A percentile compares a stretch with the other conserved stretches of the same genome.
Evolutionary conservation across 2,888 invertebrate genomes (phyloP).

Genomic region (Scaptomyza cyrtandrae): DNA sequence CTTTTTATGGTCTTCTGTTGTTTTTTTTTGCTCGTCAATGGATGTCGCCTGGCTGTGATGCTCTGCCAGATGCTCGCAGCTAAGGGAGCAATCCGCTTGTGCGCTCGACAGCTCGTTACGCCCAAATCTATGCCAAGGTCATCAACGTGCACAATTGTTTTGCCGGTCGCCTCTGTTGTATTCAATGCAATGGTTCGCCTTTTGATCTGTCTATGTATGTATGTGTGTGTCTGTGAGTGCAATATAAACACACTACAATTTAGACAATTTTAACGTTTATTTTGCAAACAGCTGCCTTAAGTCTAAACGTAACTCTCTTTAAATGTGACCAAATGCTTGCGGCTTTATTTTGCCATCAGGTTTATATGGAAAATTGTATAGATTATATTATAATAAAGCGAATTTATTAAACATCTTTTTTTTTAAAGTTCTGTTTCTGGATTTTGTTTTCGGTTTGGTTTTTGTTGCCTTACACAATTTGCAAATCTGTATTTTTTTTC

Average conservation of each 20-base stretch:
- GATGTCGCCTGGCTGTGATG: conserved; percentile 18
- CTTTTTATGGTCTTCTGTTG: conserved; percentile 15
- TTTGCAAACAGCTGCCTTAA: conserved; percentile 69
- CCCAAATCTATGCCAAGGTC: conserved; percentile 73
- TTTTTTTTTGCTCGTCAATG: conserved; percentile 27
- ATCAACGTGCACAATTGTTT: conserved; percentile 43
- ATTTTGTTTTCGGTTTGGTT: conserved; percentile 4
- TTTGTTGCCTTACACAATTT: conserved; percentile 57
- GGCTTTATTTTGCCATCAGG: conserved; percentile 19
- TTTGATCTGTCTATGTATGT: conserved; percentile 6
- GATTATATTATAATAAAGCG: conserved; percentile 53
- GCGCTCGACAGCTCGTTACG: conserved; percentile 26
- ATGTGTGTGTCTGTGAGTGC: conserved; percentile 3
- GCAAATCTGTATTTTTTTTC: conserved; percentile 59
- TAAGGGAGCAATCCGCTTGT: conserved; percentile 68
- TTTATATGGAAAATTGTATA: conserved; percentile 18
- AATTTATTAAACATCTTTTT: conserved; percentile 39
- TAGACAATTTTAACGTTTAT: conserved; percentile 71
- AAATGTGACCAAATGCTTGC: conserved; percentile 23
- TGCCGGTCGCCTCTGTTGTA: conserved; percentile 34
- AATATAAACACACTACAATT: conserved; percentile 29
- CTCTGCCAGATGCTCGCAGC: conserved; percentile 49
- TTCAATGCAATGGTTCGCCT: conserved; percentile 9
- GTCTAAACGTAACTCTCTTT: conserved; percentile 60
- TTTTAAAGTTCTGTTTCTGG: background rate